phyloP scores from a whole-genome alignment of 2,113 vertebrate genomes.

The Himantopus leucocephalus region DNA sequence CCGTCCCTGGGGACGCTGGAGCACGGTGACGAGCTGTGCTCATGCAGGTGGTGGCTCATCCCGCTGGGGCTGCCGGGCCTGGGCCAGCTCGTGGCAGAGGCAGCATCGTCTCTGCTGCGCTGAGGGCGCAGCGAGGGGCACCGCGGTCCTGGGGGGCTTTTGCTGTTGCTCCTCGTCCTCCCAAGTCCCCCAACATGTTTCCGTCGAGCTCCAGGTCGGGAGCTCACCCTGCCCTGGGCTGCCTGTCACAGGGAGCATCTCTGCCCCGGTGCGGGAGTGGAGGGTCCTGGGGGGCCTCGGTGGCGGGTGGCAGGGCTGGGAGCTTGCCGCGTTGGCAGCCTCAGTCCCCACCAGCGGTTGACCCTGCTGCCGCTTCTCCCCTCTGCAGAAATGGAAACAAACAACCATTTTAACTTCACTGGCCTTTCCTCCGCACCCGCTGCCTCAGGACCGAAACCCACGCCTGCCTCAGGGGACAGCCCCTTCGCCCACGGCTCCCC shows the following conservation, averaged over 20 bases:
- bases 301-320: background rate
- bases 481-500: conserved; percentile 89
- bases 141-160: fast-evolving
- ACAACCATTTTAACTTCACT: conserved; percentile 91
- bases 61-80: background rate
- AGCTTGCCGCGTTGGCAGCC: fast-evolving
- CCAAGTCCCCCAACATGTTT: fast-evolving
- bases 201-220: fast-evolving
- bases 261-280: fast-evolving
- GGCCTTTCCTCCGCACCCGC: conserved; percentile 85
- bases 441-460: conserved; percentile 94
- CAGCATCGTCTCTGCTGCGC: no score
- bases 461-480: conserved; percentile 89
- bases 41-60: background rate
- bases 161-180: fast-evolving
- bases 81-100: background rate
- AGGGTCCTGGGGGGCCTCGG: background rate
- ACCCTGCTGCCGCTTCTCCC: conserved; percentile 3
- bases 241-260: no score
- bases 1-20: fast-evolving
- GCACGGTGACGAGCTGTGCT: background rate
- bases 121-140: background rate
- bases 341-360: background rate
- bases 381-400: conserved; percentile 87
- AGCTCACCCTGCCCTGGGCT: background rate